A percentile compares a stretch with the other conserved stretches of the same genome.
Evolutionary conservation across 2,888 invertebrate species (phyloP).

Genomic region (Caenorhabditis sinica): DNA sequence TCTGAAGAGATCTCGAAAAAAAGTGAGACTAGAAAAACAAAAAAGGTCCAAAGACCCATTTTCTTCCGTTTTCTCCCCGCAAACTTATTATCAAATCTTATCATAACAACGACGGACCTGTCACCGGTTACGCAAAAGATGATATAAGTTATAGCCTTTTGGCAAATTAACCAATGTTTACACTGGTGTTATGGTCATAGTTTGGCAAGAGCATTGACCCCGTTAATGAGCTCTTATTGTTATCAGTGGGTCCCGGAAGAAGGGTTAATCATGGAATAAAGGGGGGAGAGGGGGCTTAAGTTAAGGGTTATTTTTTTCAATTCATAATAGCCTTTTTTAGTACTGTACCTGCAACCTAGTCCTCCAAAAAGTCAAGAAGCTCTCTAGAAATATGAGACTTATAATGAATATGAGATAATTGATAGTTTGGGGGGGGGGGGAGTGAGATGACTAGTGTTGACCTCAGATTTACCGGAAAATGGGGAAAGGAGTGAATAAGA

Average conservation of each 20-base stretch:
- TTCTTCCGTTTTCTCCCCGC: background rate
- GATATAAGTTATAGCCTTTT: conserved; percentile 54
- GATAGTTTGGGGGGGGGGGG: too few species aligned
- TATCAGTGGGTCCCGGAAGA: conserved; percentile 12
- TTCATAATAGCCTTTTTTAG: too few species aligned
- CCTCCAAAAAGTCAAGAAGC: too few species aligned
- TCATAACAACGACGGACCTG: conserved; percentile 40
- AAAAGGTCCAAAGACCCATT: background rate
- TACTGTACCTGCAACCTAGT: too few species aligned
- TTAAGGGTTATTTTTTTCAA: too few species aligned
- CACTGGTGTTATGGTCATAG: conserved; percentile 30
- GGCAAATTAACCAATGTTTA: conserved; percentile 13
- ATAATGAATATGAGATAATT: too few species aligned
- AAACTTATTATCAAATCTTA: conserved; percentile 23
- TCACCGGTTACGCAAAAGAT: conserved; percentile 48
- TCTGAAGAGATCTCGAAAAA: background rate
- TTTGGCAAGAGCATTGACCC: conserved; percentile 23
- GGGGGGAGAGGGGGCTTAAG: background rate
- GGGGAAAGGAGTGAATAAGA: too few species aligned
- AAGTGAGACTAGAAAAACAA: background rate
- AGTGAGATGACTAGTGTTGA: too few species aligned
- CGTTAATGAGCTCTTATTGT: conserved; percentile 9
- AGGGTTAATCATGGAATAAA: background rate
- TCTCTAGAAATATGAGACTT: too few species aligned
- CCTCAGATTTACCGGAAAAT: too few species aligned